Evolutionary conservation across 1,140 invertebrate genomes (phyloP), one percentile per base, ranked within the genome.

Genomic region (Eumaeus atala): DNA sequence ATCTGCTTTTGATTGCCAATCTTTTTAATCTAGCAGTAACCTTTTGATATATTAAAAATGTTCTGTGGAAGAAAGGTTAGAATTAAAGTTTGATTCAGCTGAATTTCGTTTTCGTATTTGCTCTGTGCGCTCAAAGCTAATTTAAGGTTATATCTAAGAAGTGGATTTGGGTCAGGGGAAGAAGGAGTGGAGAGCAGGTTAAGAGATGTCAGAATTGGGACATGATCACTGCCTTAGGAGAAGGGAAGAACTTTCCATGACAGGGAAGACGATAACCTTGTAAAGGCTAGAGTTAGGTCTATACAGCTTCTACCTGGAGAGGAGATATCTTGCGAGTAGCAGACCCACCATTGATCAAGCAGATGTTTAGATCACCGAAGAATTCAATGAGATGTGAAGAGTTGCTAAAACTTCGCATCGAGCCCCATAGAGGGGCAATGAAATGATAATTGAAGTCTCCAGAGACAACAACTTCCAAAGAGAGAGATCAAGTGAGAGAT

Each of bases 311-410:
- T 56, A 10, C 18, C 33, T 42, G 11, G n/a, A 44, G 48, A 14
- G 47, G 54, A 6, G 54, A 42, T 8, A n/a, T n/a, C n/a, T n/a
- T n/a, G n/a, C n/a, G n/a, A n/a, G n/a, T n/a, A n/a, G n/a, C n/a
- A n/a, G 50, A 59, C 3, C 70, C 56, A 54, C 53, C 44, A 48
- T 63, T 63, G 9, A 62, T 16, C 7, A 58, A 38, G 42, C 55
- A 7, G n/a, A 58, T 17, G 47, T 63, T 56, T 9, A 12, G 10
- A 10, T 59, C 38, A 44, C 59, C 54, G 12, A 58, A 42, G 0
- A 63, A 8, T 12, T 59, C 57, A n/a, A 59, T 16, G 0, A 59
- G 21, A 9, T 28, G 38, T 17, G 35, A 21, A 16, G 50, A 21
- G 8, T 53, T 48, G 12, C 3, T 9, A 35, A 56, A 56, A 53